These are phyloP conservation scores for Fulica atra DNA, from an alignment of 2,113 vertebrate species.

Conservation along the genomic window DNA sequence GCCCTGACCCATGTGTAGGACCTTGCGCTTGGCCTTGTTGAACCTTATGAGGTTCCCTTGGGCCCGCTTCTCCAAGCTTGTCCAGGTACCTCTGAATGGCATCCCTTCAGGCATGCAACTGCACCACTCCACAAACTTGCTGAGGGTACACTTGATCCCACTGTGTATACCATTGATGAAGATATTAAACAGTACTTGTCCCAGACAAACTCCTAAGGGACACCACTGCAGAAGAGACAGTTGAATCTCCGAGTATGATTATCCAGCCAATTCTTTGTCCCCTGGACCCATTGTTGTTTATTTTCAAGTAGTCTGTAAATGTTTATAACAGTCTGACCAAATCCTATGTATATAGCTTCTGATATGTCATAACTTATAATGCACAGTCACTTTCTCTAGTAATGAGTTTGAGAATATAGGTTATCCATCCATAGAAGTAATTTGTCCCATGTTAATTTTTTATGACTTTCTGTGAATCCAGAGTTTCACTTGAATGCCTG, in stretches of 20 bases:
- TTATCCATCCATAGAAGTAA: background rate
- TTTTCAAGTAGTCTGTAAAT: background rate
- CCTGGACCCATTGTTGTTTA: background rate
- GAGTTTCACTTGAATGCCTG: background rate
- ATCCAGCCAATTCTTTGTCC: background rate
- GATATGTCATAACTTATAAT: background rate
- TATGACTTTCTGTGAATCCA: background rate
- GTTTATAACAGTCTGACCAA: background rate
- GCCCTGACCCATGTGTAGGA: background rate
- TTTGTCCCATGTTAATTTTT: background rate
- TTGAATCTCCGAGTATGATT: background rate
- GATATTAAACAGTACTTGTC: background rate
- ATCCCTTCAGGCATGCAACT: accelerated
- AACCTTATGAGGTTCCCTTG: background rate
- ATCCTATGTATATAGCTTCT: background rate
- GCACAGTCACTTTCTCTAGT: background rate
- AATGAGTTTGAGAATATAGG: background rate
- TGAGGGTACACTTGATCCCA: background rate
- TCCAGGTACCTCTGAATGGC: background rate
- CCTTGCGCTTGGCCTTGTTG: background rate
- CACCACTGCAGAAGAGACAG: too few species aligned
- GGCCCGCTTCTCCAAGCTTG: background rate
- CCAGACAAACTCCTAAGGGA: background rate
- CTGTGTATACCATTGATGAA: background rate
- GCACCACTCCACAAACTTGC: background rate